phyloP scores from a whole-genome alignment of 2,113 vertebrate species.

The Podiceps cristatus region DNA sequence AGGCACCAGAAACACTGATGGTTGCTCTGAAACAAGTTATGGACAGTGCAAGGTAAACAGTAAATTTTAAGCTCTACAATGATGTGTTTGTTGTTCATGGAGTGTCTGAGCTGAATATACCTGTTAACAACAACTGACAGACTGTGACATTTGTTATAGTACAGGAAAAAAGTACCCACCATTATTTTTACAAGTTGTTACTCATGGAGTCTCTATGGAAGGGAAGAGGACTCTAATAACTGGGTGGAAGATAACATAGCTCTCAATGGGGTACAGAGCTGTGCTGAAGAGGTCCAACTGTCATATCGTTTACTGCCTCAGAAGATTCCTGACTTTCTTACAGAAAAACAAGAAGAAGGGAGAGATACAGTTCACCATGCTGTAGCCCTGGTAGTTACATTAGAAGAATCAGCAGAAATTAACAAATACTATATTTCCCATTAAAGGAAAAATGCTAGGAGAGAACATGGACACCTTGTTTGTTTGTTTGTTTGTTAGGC shows the following conservation, averaged over 20 bases:
- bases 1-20: not conserved
- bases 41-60: not conserved
- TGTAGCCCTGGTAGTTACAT: not conserved
- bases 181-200: not conserved
- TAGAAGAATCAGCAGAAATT: not conserved
- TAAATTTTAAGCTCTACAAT: not conserved
- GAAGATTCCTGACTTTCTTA: not conserved
- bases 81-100: not conserved
- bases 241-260: not conserved
- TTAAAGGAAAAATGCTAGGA: not conserved
- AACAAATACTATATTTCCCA: not conserved
- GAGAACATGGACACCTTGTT: not conserved
- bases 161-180: not conserved
- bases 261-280: not conserved
- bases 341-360: not conserved
- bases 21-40: not conserved
- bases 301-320: not conserved
- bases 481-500: not conserved
- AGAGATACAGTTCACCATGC: not conserved
- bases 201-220: not conserved
- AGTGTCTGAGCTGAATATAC: not conserved
- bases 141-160: not conserved
- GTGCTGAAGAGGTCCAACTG: not conserved
- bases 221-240: not conserved
- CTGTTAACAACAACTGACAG: not conserved